These are phyloP conservation scores for Neosalanx taihuensis DNA, from an alignment of 2,797 vertebrate genomes.

Conservation along the genomic window DNA sequence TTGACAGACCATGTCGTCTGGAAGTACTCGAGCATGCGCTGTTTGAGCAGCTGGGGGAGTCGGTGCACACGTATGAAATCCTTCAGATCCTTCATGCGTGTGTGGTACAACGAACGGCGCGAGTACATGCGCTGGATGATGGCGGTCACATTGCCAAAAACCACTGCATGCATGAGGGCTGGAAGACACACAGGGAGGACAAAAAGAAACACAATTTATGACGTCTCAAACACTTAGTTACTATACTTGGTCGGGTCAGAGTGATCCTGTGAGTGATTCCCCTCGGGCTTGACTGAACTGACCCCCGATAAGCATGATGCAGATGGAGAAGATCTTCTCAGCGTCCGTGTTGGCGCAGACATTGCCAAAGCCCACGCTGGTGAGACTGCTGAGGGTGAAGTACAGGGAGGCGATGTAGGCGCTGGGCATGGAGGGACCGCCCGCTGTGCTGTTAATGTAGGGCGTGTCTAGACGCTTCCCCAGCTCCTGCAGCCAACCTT, in stretches of 20 bases:
- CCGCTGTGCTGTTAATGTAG: slow-evolving; percentile 84
- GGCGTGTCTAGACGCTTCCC: slow-evolving; percentile 91
- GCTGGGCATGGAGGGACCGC: slow-evolving; percentile 88
- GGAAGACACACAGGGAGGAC: slow-evolving; percentile 22
- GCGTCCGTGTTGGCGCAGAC: slow-evolving; percentile 93
- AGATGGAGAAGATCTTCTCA: slow-evolving; percentile 96
- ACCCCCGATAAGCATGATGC: slow-evolving; percentile 96
- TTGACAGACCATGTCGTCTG: slow-evolving; percentile 97
- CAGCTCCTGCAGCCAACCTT: slow-evolving; percentile 94
- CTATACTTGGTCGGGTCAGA: no score
- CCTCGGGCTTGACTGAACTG: slow-evolving; percentile 40
- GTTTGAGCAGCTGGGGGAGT: slow-evolving; percentile 90
- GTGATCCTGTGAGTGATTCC: background rate
- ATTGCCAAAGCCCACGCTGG: slow-evolving; percentile 90
- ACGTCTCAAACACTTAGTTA: background rate
- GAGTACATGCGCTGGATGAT: slow-evolving; percentile 99
- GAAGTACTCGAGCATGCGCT: slow-evolving; percentile 94
- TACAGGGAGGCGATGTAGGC: slow-evolving; percentile 95
- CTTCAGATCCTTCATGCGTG: slow-evolving; percentile 93
- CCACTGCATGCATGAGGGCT: slow-evolving; percentile 96
- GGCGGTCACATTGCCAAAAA: slow-evolving; percentile 95
- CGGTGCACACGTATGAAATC: slow-evolving; percentile 93
- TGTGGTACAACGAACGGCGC: slow-evolving; percentile 92
- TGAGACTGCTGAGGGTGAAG: slow-evolving; percentile 97
- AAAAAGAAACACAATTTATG: background rate